These are phyloP conservation scores for Leptopterna dolabrata DNA, from an alignment of 2,888 invertebrate species.

Conservation along the genomic window DNA sequence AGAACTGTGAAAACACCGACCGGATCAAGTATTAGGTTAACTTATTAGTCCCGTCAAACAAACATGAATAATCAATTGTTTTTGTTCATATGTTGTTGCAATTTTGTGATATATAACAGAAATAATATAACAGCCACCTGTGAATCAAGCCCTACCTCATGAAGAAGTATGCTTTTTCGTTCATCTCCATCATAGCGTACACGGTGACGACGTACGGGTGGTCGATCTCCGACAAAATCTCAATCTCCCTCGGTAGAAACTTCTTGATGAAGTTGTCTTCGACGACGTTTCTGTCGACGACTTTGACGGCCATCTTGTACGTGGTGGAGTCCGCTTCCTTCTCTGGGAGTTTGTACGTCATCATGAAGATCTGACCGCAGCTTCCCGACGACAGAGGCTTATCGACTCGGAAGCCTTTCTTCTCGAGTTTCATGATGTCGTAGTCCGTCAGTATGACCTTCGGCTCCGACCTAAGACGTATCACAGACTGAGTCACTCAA, in stretches of 20 bases:
- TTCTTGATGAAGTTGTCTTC: slow-evolving; percentile 58
- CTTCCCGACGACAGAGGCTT: slow-evolving; percentile 56
- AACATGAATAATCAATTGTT: too few relatives aligned
- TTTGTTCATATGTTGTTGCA: too few relatives aligned
- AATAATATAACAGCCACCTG: too few relatives aligned
- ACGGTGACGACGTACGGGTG: slow-evolving; percentile 57
- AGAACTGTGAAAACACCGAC: too few relatives aligned
- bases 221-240: slow-evolving; percentile 54
- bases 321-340: slow-evolving; percentile 6
- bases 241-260: slow-evolving; percentile 58
- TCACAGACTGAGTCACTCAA: too few relatives aligned
- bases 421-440: slow-evolving; percentile 46
- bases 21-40: too few relatives aligned
- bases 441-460: slow-evolving; percentile 39
- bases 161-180: slow-evolving; percentile 58
- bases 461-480: not conserved
- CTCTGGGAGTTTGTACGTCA: slow-evolving; percentile 48
- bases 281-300: slow-evolving; percentile 56
- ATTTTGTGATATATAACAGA: too few relatives aligned
- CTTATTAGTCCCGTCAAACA: too few relatives aligned
- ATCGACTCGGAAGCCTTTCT: slow-evolving; percentile 54
- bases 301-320: slow-evolving; percentile 59
- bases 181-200: slow-evolving; percentile 57
- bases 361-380: slow-evolving; percentile 56
- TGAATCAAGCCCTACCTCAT: slow-evolving; percentile 55